These are phyloP conservation scores for Epiblema foenella DNA, from an alignment of 2,888 invertebrate genomes.

Conservation along the genomic window DNA sequence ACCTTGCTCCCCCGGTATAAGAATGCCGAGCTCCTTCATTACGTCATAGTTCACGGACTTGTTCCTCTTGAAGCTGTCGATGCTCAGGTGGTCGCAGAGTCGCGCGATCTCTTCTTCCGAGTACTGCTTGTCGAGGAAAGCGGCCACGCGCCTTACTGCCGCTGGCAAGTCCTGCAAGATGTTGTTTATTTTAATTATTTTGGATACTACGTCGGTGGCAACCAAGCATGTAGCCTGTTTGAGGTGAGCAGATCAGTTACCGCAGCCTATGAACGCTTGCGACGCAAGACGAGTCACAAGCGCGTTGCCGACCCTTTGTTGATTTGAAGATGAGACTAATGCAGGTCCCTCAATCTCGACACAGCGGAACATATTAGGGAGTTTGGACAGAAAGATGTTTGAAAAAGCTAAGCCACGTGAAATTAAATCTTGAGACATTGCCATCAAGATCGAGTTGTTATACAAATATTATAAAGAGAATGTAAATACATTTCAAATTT, in stretches of 20 bases:
- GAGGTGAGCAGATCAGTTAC: too few relatives aligned
- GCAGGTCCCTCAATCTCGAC: too few relatives aligned
- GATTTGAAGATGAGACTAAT: background rate
- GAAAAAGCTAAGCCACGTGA: background rate
- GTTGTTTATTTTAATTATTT: too few relatives aligned
- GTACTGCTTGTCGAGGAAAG: constrained; percentile 86
- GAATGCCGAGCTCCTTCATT: constrained; percentile 86
- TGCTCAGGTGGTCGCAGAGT: constrained; percentile 89
- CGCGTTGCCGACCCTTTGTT: background rate
- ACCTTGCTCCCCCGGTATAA: constrained; percentile 82
- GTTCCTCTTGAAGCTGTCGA: constrained; percentile 93
- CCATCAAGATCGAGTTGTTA: background rate
- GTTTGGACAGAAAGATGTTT: constrained; percentile 45
- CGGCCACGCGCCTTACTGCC: constrained; percentile 84
- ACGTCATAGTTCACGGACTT: constrained; percentile 90
- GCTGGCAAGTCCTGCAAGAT: constrained; percentile 84
- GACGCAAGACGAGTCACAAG: background rate
- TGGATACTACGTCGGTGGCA: too few relatives aligned
- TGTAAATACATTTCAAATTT: too few relatives aligned
- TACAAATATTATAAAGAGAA: too few relatives aligned
- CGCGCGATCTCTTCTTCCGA: constrained; percentile 83
- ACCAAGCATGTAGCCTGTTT: too few relatives aligned
- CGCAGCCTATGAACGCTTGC: too few relatives aligned
- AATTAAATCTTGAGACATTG: background rate
- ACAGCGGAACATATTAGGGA: too few relatives aligned